phyloP scores from a whole-genome alignment of 2,888 invertebrate genomes.

The Drosophila lutescens region DNA sequence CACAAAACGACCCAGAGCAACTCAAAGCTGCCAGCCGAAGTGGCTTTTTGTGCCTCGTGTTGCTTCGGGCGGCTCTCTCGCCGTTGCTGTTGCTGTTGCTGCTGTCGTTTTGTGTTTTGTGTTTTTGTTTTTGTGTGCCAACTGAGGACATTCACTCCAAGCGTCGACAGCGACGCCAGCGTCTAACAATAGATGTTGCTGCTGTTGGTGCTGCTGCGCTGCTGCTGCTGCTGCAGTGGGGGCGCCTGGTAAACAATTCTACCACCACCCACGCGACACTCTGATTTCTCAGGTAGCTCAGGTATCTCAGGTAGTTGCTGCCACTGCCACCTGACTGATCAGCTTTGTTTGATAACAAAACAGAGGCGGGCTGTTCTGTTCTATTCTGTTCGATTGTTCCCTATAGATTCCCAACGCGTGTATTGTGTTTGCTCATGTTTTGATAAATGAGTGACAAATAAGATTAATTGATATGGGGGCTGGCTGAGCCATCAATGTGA shows the following conservation, averaged over 20 bases:
- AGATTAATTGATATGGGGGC: constrained; percentile 75
- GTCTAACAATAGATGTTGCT: constrained; percentile 76
- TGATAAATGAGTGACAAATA: constrained; percentile 76
- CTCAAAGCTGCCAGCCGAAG: constrained; percentile 29
- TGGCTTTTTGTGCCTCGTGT: constrained; percentile 19
- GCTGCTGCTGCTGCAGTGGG: constrained; percentile 43
- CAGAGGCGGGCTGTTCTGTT: constrained; percentile 23
- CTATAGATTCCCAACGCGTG: constrained; percentile 7
- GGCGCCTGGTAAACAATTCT: constrained; percentile 74
- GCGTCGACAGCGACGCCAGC: constrained; percentile 47
- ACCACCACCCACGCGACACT: constrained; percentile 69
- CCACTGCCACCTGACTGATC: constrained; percentile 78
- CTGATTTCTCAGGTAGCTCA: constrained; percentile 62
- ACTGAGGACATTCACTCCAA: constrained; percentile 84
- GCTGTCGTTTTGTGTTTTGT: constrained; percentile 47
- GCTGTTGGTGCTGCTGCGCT: constrained; percentile 43
- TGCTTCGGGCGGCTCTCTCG: constrained; percentile 19
- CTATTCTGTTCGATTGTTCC: constrained; percentile 23
- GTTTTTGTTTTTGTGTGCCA: constrained; percentile 81
- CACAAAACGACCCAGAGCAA: constrained; percentile 43
- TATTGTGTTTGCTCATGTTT: constrained; percentile 50
- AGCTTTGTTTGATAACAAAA: constrained; percentile 78
- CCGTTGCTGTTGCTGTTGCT: constrained; percentile 5
- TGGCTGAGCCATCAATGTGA: constrained; percentile 20
- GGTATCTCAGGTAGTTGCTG: constrained; percentile 73